Percentiles rank a stretch among this genome's conserved stretches.
phyloP scores from a whole-genome alignment of 2,113 vertebrate species.

The Corydoras maculifer region DNA sequence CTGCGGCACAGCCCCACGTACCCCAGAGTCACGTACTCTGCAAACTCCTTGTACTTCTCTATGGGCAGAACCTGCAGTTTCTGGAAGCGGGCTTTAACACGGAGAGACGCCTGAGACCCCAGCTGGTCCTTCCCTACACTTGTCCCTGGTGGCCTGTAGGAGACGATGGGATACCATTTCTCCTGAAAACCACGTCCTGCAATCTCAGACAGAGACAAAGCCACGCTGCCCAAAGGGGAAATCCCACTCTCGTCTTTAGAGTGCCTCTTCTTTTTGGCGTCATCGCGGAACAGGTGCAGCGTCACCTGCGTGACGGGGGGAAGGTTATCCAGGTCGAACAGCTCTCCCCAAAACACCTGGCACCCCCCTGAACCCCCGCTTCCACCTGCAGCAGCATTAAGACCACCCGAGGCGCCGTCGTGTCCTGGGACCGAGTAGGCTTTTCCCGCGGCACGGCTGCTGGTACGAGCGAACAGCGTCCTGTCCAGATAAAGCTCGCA shows the following conservation, averaged over 20 bases:
- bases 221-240: slow-evolving; percentile 66
- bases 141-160: slow-evolving; percentile 53
- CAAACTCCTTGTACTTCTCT: slow-evolving; percentile 90
- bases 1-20: slow-evolving; percentile 74
- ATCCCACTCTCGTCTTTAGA: slow-evolving; percentile 56
- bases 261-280: slow-evolving; percentile 67
- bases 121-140: slow-evolving; percentile 58
- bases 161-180: slow-evolving; percentile 72
- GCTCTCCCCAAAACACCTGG: slow-evolving; percentile 76
- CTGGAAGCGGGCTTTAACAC: slow-evolving; percentile 76
- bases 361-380: slow-evolving; percentile 52
- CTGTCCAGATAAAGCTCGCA: slow-evolving; percentile 83
- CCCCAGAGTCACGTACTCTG: slow-evolving; percentile 82
- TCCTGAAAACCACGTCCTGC: slow-evolving; percentile 66
- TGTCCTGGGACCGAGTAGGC: slow-evolving; percentile 57
- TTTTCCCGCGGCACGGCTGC: slow-evolving; percentile 59
- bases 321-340: slow-evolving; percentile 84
- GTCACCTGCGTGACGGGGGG: slow-evolving; percentile 72
- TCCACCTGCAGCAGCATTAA: slow-evolving; percentile 42
- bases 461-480: slow-evolving; percentile 78
- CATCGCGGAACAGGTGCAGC: slow-evolving; percentile 70
- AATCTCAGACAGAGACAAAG: slow-evolving; percentile 65
- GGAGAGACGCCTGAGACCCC: slow-evolving; percentile 61
- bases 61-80: slow-evolving; percentile 80
- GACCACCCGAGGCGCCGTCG: slow-evolving; percentile 45